phyloP scores from a whole-genome alignment of 2,113 vertebrate genomes.

The Platanista minor region DNA sequence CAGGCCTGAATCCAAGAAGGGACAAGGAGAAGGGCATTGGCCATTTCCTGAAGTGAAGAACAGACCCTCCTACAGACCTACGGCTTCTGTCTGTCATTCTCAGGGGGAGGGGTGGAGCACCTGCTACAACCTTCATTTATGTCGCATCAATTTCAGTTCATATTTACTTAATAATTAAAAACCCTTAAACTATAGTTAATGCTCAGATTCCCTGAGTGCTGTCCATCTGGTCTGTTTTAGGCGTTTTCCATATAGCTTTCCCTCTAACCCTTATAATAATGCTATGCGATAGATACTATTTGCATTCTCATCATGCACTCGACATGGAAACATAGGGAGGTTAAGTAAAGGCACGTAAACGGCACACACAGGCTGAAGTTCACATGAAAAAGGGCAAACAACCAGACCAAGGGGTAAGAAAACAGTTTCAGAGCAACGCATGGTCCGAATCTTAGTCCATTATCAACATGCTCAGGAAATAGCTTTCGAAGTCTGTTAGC shows the following conservation, averaged over 20 bases:
- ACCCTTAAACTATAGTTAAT: not conserved
- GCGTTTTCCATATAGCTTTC: not conserved
- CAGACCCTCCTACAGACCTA: not conserved
- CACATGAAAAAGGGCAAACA: not conserved
- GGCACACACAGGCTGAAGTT: not conserved
- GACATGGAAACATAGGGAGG: not conserved
- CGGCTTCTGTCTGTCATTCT: not conserved
- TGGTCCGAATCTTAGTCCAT: not conserved
- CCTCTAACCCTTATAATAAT: not conserved
- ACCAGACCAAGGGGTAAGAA: not conserved
- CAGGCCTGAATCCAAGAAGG: not conserved
- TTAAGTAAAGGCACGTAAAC: not conserved
- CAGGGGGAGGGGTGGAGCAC: not conserved
- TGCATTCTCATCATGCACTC: not conserved
- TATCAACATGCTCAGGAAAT: not conserved
- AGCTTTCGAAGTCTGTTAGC: not conserved
- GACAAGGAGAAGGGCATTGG: not conserved
- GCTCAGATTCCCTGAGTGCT: not conserved
- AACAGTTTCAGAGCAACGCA: constrained; percentile 27
- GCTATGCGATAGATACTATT: not conserved
- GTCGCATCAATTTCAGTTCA: not conserved
- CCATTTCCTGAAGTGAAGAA: not conserved
- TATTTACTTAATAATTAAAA: constrained; percentile 23
- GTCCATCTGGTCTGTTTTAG: not conserved
- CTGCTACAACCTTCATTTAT: not conserved